Percentiles rank a stretch among this genome's conserved stretches.
Evolutionary conservation across 2,797 vertebrate species (phyloP).

Genomic region (Acestrorhynchus altus): DNA sequence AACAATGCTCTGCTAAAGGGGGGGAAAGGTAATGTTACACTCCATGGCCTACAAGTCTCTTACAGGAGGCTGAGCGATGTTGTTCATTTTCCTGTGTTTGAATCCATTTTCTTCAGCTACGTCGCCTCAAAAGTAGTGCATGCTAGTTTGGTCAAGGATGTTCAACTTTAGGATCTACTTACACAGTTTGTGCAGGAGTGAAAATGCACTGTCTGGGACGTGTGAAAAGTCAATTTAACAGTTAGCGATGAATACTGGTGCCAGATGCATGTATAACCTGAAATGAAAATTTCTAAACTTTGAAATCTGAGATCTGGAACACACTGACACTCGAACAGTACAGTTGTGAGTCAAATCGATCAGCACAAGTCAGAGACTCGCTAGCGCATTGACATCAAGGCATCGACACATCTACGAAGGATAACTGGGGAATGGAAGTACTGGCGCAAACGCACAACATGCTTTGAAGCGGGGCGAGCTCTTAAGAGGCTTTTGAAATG

Average conservation of each 20-base stretch:
- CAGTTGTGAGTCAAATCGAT: conserved; percentile 28
- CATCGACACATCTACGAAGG: conserved; percentile 13
- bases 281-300: not conserved
- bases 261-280: not conserved
- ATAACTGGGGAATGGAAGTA: not conserved
- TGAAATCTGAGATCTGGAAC: conserved; percentile 24
- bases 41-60: conserved; percentile 22
- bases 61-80: not conserved
- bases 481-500: conserved; percentile 41
- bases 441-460: conserved; percentile 14
- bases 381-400: conserved; percentile 5
- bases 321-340: not conserved
- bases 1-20: not conserved
- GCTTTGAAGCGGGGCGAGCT: conserved; percentile 7
- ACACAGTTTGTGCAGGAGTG: not conserved
- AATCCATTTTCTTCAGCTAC: conserved; percentile 7
- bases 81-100: conserved; percentile 2
- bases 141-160: conserved; percentile 32
- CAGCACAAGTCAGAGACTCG: not conserved
- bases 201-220: conserved; percentile 12
- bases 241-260: conserved; percentile 29
- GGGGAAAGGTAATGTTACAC: not conserved
- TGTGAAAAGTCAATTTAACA: conserved; percentile 32
- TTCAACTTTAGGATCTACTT: conserved; percentile 22
- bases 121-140: not conserved